Percentiles rank a stretch among this genome's conserved stretches.
phyloP scores from a whole-genome alignment of 2,888 invertebrate species.

The Epiblema foenella region DNA sequence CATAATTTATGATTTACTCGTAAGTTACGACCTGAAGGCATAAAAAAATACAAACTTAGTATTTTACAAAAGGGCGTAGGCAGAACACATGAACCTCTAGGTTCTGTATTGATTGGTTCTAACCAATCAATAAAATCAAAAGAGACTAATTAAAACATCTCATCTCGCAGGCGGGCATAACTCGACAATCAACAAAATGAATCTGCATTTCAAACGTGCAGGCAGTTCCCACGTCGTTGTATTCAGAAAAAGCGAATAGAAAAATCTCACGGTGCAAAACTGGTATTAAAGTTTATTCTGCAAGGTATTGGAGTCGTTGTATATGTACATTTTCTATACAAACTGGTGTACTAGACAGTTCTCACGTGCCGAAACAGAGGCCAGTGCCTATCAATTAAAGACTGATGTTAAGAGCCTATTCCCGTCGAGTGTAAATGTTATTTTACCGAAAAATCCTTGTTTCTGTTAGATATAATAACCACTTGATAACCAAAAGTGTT shows the following conservation, averaged over 20 bases:
- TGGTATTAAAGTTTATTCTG: background rate
- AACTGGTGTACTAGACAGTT: background rate
- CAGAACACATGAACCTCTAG: background rate
- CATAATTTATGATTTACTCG: no score
- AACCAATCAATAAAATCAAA: background rate
- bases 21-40: no score
- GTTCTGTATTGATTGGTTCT: no score
- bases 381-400: slow-evolving; percentile 22
- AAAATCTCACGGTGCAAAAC: slow-evolving; percentile 13
- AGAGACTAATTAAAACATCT: background rate
- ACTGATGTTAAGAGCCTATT: slow-evolving; percentile 25
- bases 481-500: no score
- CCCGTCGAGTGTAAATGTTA: slow-evolving; percentile 12
- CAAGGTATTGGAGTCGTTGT: background rate
- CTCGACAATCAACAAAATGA: slow-evolving; percentile 11
- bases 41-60: no score
- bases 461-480: no score
- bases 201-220: slow-evolving; percentile 28
- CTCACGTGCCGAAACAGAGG: slow-evolving; percentile 21
- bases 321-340: background rate
- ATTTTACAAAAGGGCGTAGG: background rate
- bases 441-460: background rate
- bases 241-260: slow-evolving; percentile 19
- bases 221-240: slow-evolving; percentile 9
- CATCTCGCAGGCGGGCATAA: slow-evolving; percentile 13